A percentile compares a stretch with the other conserved stretches of the same genome.
Evolutionary conservation across 2,888 invertebrate species (phyloP).

Genomic region (Eilema sororculum): DNA sequence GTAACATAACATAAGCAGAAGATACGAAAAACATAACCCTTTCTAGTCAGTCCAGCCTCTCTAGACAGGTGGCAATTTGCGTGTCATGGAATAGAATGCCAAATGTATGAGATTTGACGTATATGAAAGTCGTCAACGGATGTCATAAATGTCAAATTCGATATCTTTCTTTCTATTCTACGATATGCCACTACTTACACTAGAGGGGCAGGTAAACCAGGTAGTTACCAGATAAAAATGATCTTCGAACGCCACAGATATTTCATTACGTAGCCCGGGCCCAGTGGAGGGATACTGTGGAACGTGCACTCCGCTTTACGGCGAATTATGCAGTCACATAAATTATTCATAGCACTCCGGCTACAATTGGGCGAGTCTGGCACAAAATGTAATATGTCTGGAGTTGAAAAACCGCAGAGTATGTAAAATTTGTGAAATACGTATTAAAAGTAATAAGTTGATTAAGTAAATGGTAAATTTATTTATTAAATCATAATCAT

Average conservation of each 20-base stretch:
- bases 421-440: background rate
- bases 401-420: background rate
- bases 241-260: background rate
- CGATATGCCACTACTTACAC: too few relatives aligned
- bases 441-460: background rate
- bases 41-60: too few relatives aligned
- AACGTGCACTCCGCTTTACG: background rate
- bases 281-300: background rate
- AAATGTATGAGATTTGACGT: too few relatives aligned
- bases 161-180: too few relatives aligned
- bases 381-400: slow-evolving; percentile 1
- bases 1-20: too few relatives aligned
- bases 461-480: background rate
- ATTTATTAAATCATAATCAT: too few relatives aligned
- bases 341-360: background rate
- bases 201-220: too few relatives aligned
- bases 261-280: background rate
- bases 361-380: background rate
- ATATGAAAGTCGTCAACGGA: too few relatives aligned
- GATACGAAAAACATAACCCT: too few relatives aligned
- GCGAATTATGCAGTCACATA: background rate
- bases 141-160: too few relatives aligned
- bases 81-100: too few relatives aligned
- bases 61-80: too few relatives aligned
- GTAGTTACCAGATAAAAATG: background rate